Evolutionary conservation across 2,797 vertebrate genomes (phyloP).

Genomic region (Helicolenus hilgendorfi): DNA sequence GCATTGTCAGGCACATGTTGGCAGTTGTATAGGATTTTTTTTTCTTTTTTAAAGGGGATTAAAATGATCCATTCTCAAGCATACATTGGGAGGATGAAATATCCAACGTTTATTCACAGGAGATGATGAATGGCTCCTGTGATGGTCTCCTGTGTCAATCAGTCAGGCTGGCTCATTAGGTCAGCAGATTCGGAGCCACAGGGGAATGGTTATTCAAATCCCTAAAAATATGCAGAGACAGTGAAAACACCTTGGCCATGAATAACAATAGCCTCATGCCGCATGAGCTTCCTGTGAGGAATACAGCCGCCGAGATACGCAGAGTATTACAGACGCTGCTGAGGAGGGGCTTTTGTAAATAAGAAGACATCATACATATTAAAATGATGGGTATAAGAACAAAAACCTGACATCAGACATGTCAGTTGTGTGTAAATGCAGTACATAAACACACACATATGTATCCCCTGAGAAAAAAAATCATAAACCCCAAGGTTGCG

Average conservation of each 20-base stretch:
- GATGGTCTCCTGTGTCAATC: constrained; percentile 74
- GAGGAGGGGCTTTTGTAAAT: constrained; percentile 39
- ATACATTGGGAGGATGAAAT: constrained; percentile 51
- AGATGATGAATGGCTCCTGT: constrained; percentile 69
- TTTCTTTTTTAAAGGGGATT: constrained; percentile 43
- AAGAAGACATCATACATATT: constrained; percentile 40
- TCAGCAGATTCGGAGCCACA: constrained; percentile 79
- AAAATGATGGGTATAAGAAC: constrained; percentile 1
- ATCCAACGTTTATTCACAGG: constrained; percentile 72
- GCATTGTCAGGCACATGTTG: constrained; percentile 33
- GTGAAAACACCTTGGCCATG: constrained; percentile 74
- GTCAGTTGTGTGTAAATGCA: neutral
- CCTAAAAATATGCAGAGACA: constrained; percentile 75
- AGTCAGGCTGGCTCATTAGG: constrained; percentile 79
- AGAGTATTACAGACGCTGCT: constrained; percentile 13
- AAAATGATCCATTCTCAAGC: constrained; percentile 76
- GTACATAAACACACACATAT: neutral
- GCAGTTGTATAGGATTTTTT: constrained; percentile 28
- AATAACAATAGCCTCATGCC: constrained; percentile 70
- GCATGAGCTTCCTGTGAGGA: constrained; percentile 36
- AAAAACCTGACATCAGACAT: neutral
- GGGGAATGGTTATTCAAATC: constrained; percentile 80
- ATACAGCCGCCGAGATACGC: constrained; percentile 13
- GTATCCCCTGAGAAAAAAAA: neutral
- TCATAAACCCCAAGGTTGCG: neutral